Conservation (phyloP, 2,888 invertebrate species). For the Drosophila neoperkinsi region DNA sequence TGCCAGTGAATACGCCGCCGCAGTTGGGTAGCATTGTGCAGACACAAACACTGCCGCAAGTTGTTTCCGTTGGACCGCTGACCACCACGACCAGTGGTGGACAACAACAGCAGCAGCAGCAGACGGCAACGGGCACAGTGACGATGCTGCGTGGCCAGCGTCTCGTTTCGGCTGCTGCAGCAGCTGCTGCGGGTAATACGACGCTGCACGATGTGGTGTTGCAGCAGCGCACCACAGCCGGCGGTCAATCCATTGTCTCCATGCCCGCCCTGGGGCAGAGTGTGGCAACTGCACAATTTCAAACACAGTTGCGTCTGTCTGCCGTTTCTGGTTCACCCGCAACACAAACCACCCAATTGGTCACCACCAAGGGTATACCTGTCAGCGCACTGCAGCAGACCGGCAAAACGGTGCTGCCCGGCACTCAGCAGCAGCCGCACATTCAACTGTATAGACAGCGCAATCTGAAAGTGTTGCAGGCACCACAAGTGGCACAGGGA, state of each 20-base stretch:
- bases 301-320: conserved; percentile 83
- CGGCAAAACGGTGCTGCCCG: conserved; percentile 75
- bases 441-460: conserved; percentile 85
- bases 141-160: conserved; percentile 84
- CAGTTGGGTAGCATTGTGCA: conserved; percentile 83
- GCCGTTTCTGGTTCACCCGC: conserved; percentile 72
- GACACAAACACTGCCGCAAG: conserved; percentile 83
- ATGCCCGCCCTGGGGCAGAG: conserved; percentile 83
- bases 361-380: conserved; percentile 83
- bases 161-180: conserved; percentile 80
- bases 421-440: conserved; percentile 78
- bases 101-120: conserved; percentile 66
- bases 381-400: conserved; percentile 83
- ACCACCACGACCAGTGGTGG: conserved; percentile 84
- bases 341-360: conserved; percentile 79
- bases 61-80: conserved; percentile 85
- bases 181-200: conserved; percentile 64
- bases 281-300: conserved; percentile 82
- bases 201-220: conserved; percentile 84
- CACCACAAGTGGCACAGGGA: conserved; percentile 52
- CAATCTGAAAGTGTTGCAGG: conserved; percentile 83
- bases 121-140: conserved; percentile 76
- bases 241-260: conserved; percentile 84
- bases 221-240: conserved; percentile 83
- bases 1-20: conserved; percentile 78